These are phyloP conservation scores for Ammodytes dubius DNA, from an alignment of 2,113 vertebrate species.

Conservation along the genomic window DNA sequence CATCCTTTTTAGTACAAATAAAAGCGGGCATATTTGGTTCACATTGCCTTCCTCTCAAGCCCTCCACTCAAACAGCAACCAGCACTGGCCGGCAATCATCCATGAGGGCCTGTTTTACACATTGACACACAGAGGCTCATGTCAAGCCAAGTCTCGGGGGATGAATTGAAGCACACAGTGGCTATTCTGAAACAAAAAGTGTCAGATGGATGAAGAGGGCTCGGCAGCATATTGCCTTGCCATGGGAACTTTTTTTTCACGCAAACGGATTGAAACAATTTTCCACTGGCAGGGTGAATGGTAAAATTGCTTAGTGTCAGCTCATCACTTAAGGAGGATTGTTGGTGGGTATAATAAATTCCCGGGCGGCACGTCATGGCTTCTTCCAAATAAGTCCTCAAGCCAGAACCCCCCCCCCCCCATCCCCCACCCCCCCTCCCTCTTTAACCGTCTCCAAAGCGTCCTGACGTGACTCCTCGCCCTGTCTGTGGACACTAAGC, in stretches of 20 bases:
- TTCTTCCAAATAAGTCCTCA: constrained; percentile 70
- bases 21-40: constrained; percentile 33
- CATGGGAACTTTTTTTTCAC: constrained; percentile 65
- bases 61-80: constrained; percentile 53
- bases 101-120: constrained; percentile 69
- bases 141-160: constrained; percentile 66
- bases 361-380: constrained; percentile 52
- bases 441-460: constrained; percentile 56
- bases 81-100: constrained; percentile 70
- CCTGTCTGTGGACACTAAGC: constrained; percentile 59
- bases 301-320: constrained; percentile 81
- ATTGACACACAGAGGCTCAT: constrained; percentile 58
- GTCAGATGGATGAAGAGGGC: constrained; percentile 71
- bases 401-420: constrained; percentile 54
- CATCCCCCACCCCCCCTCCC: constrained; percentile 42
- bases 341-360: constrained; percentile 75
- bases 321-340: constrained; percentile 81
- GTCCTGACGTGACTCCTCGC: constrained; percentile 41
- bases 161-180: constrained; percentile 73
- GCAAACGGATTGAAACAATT: constrained; percentile 76
- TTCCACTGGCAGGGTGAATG: constrained; percentile 74
- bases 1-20: constrained; percentile 25
- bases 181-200: constrained; percentile 75
- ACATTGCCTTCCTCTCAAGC: constrained; percentile 49
- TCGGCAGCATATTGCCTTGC: constrained; percentile 69